Percentiles rank a stretch among this genome's conserved stretches.
Evolutionary conservation across 1,140 invertebrate genomes (phyloP).

Genomic region (Protaetia brevitarsis): DNA sequence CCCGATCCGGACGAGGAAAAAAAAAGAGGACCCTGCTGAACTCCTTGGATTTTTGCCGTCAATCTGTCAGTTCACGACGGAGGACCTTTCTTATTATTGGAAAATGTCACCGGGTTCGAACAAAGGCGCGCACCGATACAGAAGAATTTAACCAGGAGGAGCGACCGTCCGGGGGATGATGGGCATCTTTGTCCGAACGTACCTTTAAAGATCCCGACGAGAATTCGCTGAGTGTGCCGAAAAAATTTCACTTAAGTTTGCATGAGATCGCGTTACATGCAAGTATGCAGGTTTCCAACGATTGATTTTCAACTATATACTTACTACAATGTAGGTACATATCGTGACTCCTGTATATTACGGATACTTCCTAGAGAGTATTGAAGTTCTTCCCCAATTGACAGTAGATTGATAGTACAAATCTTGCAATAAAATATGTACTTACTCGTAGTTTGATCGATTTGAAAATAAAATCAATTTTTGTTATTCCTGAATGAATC

Average conservation of each 20-base stretch:
- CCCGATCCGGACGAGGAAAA: background rate
- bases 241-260: background rate
- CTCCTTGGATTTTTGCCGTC: constrained; percentile 18
- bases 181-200: background rate
- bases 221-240: background rate
- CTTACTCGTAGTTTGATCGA: no score
- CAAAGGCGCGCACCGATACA: constrained; percentile 8
- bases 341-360: no score
- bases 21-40: background rate
- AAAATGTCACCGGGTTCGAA: constrained; percentile 4
- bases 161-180: background rate
- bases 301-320: constrained; percentile 1
- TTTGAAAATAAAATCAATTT: no score
- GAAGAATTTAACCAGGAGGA: background rate
- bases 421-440: no score
- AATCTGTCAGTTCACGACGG: background rate
- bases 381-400: no score
- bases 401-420: no score
- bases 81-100: constrained; percentile 16
- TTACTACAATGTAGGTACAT: no score
- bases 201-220: background rate
- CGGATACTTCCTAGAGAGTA: no score
- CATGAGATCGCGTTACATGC: background rate
- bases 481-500: no score
- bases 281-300: background rate